A percentile compares a stretch with the other conserved stretches of the same genome.
phyloP scores from a whole-genome alignment of 2,888 invertebrate species.

The Trypoxylon attenuatum region DNA sequence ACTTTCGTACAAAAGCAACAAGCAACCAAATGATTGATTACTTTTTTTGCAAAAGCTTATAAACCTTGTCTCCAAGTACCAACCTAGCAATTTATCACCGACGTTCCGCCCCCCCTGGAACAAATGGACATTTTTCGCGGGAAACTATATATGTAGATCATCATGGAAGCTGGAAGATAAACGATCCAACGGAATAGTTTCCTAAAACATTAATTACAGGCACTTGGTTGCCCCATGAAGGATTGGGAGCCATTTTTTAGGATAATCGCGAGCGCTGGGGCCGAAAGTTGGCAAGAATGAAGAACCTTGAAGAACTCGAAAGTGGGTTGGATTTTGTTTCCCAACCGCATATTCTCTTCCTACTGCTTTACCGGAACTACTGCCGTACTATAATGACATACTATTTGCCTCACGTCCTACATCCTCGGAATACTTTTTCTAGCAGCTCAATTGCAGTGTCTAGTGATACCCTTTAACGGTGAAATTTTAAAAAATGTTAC shows the following conservation, averaged over 20 bases:
- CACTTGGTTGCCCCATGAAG: neutral
- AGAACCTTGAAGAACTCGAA: constrained; percentile 26
- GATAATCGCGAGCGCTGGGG: neutral
- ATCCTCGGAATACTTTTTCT: neutral
- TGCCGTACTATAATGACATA: constrained; percentile 2
- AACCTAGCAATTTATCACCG: no score
- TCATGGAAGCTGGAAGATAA: neutral
- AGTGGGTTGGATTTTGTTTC: constrained; percentile 28
- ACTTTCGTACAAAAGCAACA: no score
- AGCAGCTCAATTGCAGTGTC: no score
- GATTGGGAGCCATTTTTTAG: constrained; percentile 1
- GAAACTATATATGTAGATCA: no score
- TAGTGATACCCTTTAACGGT: no score
- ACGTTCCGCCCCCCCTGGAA: no score
- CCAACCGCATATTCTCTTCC: constrained; percentile 6
- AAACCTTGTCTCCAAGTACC: no score
- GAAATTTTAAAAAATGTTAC: no score
- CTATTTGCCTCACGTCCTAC: constrained; percentile 6
- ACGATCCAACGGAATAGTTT: neutral
- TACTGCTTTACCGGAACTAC: constrained; percentile 4
- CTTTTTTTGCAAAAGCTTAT: no score
- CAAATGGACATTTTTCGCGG: no score
- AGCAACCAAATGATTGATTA: no score
- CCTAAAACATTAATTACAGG: constrained; percentile 15
- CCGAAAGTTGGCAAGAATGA: constrained; percentile 27